Evolutionary conservation across 92 coral and sea anemone species (phyloP), one percentile per base, ranked within the genome.

Genomic region (Heteractis magnifica): DNA sequence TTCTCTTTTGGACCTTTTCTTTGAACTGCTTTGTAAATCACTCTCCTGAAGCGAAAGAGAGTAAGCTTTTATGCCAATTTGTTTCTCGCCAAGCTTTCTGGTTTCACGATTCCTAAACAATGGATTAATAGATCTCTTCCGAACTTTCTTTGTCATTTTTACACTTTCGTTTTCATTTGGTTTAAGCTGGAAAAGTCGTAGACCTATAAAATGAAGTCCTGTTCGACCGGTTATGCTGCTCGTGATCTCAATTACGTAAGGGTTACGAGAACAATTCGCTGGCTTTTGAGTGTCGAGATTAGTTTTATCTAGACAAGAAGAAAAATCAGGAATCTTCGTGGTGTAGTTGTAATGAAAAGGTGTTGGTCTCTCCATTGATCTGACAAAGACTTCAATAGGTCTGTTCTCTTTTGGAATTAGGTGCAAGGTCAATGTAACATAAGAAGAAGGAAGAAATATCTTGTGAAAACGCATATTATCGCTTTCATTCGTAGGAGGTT

Each of bases 391-490:
- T 52, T 85, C 91, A 48, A 93, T 80, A 21, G 56, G 14, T 13
- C 51, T 75, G 52, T 83, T 71, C 21, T 85, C 75, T 51, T 90
- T 86, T 4, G 97, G 94, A 34, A 81, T 80, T 13, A 93, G 58
- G 34, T 3, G 44, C 15, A 90, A 62, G 10, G 83, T 89, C 7
- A 83, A 72, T 58, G 68, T 87, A 20, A 90, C 55, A 10, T 91
- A 82, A 13, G 79, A 76, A 7, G 92, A 91, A 11, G 94, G 85
- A 3, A 93, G 73, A 8, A 77, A 81, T 48, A 93, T 60, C 55
- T 71, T 81, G 76, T 93, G 97, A 75, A 56, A 93, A 11, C 90
- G 87, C 94, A 93, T 91, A 65, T 89, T 93, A 5, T 85, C 58
- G 14, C 81, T 77, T 5, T 70, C 80, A 52, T 81, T 68, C 5